Conservation (phyloP, 2,888 invertebrate genomes). For the Aleiodes leptofemur region DNA sequence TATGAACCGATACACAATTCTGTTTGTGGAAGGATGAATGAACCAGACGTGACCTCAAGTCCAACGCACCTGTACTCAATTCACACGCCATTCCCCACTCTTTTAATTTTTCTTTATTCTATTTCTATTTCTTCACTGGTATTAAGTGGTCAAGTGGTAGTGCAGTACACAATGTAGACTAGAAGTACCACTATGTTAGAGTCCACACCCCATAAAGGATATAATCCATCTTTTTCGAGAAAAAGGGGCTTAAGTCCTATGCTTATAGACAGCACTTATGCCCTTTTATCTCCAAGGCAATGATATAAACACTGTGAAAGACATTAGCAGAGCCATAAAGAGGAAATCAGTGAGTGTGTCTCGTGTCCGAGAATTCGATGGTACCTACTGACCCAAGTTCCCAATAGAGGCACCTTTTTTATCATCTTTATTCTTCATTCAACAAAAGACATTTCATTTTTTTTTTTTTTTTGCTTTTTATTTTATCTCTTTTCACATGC, state of each 20-base stretch:
- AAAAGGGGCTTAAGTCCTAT: too few species aligned
- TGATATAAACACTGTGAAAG: background rate
- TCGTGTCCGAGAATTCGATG: conserved; percentile 36
- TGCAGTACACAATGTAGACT: too few species aligned
- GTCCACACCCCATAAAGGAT: conserved; percentile 41
- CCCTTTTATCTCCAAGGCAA: too few species aligned
- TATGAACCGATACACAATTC: conserved; percentile 31
- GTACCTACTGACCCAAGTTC: conserved; percentile 47
- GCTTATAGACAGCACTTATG: too few species aligned
- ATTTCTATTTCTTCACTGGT: conserved; percentile 29
- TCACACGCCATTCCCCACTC: conserved; percentile 32
- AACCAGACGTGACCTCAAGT: conserved; percentile 50
- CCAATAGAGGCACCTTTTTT: conserved; percentile 43
- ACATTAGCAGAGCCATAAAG: conserved; percentile 5
- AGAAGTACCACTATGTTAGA: background rate
- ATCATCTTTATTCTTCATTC: conserved; percentile 14
- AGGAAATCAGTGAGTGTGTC: conserved; percentile 34
- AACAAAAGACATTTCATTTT: too few species aligned
- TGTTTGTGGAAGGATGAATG: conserved; percentile 52
- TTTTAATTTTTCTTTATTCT: conserved; percentile 3
- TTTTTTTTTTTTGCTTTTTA: too few species aligned
- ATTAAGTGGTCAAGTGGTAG: conserved; percentile 11
- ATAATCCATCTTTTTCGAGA: background rate
- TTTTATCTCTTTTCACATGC: too few species aligned
- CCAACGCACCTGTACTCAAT: conserved; percentile 35